Base-by-base conservation (phyloP, 1,140 invertebrate genomes). In the Neoseiulus cucumeris region DNA sequence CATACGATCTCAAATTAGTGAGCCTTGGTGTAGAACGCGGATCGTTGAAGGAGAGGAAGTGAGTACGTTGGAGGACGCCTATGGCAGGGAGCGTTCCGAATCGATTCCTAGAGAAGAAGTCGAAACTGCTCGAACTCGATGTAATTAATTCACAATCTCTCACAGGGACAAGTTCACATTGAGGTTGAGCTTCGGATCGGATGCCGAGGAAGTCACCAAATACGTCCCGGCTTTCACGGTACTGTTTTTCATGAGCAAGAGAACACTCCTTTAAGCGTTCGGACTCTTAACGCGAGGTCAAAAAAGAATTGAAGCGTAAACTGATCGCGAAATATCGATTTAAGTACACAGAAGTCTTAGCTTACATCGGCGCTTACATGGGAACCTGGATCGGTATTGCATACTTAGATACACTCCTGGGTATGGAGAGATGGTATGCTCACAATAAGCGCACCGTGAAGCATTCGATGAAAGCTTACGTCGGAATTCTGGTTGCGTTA, bases 171-270 rank as follows among this genome's bases (percentile, higher is more conserved):
- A 59, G 22, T 59, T 59, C 51, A 59, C 51, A 12, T 33, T 59
- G 25, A 20, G 2, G 22, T 59, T 59, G 22, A 59, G 51, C 22
- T 59, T 59, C 33, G 51, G 14, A 29, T 59, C 51, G 14, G 51
- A 59, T 5, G 14, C 51, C 51, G 51, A 59, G 9, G 51, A 59
- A 59, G 22, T 59, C 14, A 59, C 51, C 2, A 59, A 59, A 25
- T 59, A 59, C 51, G 51, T 59, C 33, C 51, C 51, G 33, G 51
- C 51, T 17, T 25, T 59, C 14, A 59, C 51, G 2, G 51, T 59
- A 25, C 14, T 12, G 14, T 25, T 18, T 4, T 59, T 17, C 14
- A 33, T 5, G 17, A 59, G 9, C 33, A 39, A n/a, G n/a, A n/a
- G n/a, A n/a, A n/a, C n/a, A n/a, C n/a, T n/a, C n/a, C n/a, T n/a